These are phyloP conservation scores for Notolepis coatsorum DNA, from an alignment of 2,797 vertebrate genomes.

Conservation along the genomic window DNA sequence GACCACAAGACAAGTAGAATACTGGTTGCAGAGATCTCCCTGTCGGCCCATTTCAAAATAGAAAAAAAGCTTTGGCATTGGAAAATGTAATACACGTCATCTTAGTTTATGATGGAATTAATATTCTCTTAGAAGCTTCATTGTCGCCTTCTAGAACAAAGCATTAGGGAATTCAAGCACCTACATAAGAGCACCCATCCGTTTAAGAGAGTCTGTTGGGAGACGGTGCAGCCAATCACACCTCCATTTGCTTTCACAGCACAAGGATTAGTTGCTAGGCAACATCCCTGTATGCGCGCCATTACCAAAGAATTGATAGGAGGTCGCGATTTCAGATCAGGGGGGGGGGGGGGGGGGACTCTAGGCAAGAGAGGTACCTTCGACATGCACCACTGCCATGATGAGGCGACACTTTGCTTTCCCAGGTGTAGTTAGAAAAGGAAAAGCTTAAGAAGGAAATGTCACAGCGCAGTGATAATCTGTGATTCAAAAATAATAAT, in stretches of 20 bases:
- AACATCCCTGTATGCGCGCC: slow-evolving; percentile 19
- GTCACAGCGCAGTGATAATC: too few species aligned
- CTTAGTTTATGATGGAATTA: slow-evolving; percentile 21
- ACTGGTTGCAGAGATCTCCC: neutral
- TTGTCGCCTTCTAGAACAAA: slow-evolving; percentile 3
- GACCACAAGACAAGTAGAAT: neutral
- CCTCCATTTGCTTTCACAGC: slow-evolving; percentile 37
- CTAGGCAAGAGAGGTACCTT: neutral
- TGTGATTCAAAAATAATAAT: too few species aligned
- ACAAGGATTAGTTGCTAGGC: slow-evolving; percentile 55
- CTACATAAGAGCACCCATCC: neutral
- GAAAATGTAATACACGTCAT: slow-evolving; percentile 5
- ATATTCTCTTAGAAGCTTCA: neutral
- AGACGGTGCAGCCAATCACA: slow-evolving; percentile 25
- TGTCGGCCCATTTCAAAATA: neutral
- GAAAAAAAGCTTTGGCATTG: slow-evolving; percentile 12
- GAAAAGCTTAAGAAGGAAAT: too few species aligned
- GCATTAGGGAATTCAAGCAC: neutral
- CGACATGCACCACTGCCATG: neutral
- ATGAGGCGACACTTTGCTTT: neutral
- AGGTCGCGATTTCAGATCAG: neutral
- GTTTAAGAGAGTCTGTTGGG: neutral
- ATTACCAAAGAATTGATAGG: slow-evolving; percentile 8
- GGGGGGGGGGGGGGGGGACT: too few species aligned
- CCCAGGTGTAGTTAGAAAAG: too few species aligned